Conservation (phyloP, 2,797 vertebrate genomes). For the Lepilemur ruficaudatus region DNA sequence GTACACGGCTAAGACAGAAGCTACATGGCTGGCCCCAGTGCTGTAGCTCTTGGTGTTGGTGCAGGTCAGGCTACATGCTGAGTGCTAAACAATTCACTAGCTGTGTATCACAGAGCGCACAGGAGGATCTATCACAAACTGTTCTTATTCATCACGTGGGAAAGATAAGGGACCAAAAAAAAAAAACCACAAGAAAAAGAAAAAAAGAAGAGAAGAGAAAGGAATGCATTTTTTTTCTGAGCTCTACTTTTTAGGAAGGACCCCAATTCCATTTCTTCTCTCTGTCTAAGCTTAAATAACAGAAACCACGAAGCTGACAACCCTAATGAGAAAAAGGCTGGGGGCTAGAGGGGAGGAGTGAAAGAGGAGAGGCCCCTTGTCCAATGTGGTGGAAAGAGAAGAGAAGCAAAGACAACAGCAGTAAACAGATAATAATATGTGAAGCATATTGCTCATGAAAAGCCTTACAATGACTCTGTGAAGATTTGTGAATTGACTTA, state of each 20-base stretch:
- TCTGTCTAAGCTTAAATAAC: conserved; percentile 21
- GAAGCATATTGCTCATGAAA: neutral
- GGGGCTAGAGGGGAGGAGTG: neutral
- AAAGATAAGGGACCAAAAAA: neutral
- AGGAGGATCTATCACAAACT: neutral
- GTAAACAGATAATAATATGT: conserved; percentile 3
- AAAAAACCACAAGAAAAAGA: too few species aligned
- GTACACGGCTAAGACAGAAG: neutral
- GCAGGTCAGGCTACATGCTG: neutral
- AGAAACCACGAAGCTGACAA: neutral
- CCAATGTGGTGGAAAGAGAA: conserved; percentile 29
- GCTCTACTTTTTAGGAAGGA: neutral
- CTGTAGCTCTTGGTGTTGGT: neutral
- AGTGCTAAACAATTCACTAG: conserved; percentile 40
- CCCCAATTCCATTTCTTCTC: neutral
- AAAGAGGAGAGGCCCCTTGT: neutral
- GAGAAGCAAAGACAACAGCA: conserved; percentile 33
- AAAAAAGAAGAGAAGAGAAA: too few species aligned
- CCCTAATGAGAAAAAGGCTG: neutral
- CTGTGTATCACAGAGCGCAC: neutral
- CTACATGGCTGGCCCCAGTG: neutral
- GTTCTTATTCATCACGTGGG: neutral
- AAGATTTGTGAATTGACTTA: neutral
- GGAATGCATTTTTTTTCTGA: neutral
- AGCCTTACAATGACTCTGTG: neutral